A percentile compares a stretch with the other conserved stretches of the same genome.
These are phyloP conservation scores for Caenorhabditis inopinata DNA, from an alignment of 1,140 invertebrate species.

Conservation along the genomic window DNA sequence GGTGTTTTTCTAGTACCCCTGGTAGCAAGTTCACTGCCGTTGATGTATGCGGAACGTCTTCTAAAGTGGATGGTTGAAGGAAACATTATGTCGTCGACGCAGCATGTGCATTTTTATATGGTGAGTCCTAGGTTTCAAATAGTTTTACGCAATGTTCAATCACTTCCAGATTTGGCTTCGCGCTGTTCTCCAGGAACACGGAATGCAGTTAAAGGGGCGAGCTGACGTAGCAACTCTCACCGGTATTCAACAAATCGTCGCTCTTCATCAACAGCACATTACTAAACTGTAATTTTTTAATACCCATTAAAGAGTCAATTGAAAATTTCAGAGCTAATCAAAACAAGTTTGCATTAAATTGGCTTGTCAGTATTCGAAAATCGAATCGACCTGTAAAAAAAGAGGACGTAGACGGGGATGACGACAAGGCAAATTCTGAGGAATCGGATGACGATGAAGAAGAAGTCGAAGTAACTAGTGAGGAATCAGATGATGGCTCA, in stretches of 20 bases:
- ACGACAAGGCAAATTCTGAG: not conserved
- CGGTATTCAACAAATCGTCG: conserved; percentile 43
- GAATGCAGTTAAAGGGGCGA: conserved; percentile 34
- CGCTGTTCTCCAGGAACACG: conserved; percentile 35
- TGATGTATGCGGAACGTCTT: conserved; percentile 44
- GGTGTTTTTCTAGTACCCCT: conserved; percentile 41
- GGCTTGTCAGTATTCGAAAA: conserved; percentile 30
- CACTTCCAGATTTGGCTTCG: conserved; percentile 46
- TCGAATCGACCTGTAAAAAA: conserved; percentile 5
- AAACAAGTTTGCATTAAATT: conserved; percentile 38
- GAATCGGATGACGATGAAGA: not conserved
- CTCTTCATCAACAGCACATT: conserved; percentile 25
- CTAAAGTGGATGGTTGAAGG: conserved; percentile 45
- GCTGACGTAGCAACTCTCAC: conserved; percentile 33
- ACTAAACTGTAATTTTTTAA: conserved; percentile 29
- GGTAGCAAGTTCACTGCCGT: conserved; percentile 5
- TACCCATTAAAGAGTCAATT: not conserved
- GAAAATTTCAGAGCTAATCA: conserved; percentile 41
- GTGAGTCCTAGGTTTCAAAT: not conserved
- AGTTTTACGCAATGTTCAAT: not conserved
- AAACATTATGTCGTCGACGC: not conserved
- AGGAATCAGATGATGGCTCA: not conserved
- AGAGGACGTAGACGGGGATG: not conserved
- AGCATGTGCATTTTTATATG: conserved; percentile 36
- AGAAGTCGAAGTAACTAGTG: not conserved